Conservation (phyloP, 35 echinoderm and acorn worm genomes). For the Antedon bifida region DNA sequence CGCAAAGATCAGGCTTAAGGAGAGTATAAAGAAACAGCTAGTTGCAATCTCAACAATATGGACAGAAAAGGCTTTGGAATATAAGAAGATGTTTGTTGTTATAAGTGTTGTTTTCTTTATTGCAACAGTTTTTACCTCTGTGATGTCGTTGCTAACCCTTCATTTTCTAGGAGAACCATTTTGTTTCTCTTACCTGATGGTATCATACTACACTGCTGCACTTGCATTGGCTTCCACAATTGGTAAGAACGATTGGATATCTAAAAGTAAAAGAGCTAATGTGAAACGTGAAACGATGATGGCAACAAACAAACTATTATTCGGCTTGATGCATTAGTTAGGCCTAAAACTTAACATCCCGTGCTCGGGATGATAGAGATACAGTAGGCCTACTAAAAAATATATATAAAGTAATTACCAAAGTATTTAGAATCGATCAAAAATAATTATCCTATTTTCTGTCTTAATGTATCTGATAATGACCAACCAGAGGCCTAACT, state of each 20-base stretch:
- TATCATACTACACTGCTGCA: not conserved
- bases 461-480: too few species aligned
- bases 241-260: not conserved
- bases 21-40: not conserved
- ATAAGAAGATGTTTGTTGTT: not conserved
- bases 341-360: too few species aligned
- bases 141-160: not conserved
- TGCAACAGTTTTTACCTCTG: not conserved
- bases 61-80: not conserved
- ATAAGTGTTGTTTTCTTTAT: not conserved
- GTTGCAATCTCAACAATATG: not conserved
- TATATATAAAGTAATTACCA: too few species aligned
- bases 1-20: not conserved
- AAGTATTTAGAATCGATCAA: too few species aligned
- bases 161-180: not conserved
- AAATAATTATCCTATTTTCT: too few species aligned
- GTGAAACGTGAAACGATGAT: too few species aligned
- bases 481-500: too few species aligned
- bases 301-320: too few species aligned
- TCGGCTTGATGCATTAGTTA: too few species aligned
- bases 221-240: not conserved
- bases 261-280: too few species aligned
- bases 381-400: too few species aligned
- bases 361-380: too few species aligned
- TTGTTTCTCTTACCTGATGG: not conserved